Evolutionary conservation across 2,888 invertebrate genomes (phyloP).

Genomic region (Ochropacha duplaris): DNA sequence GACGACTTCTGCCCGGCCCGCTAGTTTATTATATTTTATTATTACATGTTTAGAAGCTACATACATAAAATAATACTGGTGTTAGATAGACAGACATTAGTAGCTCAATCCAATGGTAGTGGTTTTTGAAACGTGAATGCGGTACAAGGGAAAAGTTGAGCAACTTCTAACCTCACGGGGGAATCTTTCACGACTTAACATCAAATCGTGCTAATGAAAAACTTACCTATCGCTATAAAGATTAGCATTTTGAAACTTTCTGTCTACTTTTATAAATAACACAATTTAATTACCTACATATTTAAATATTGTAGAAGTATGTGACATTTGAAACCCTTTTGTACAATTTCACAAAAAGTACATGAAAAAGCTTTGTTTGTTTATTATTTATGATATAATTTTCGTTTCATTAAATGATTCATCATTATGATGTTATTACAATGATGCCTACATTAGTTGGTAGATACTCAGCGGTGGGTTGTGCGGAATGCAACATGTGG

Average conservation of each 20-base stretch:
- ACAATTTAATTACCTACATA: not conserved
- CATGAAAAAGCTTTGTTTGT: too few relatives aligned
- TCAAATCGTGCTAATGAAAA: constrained; percentile 34
- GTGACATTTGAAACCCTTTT: too few relatives aligned
- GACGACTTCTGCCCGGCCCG: too few relatives aligned
- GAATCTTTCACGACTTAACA: constrained; percentile 46
- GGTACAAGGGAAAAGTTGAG: constrained; percentile 29
- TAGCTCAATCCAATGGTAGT: constrained; percentile 9
- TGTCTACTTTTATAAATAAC: constrained; percentile 9
- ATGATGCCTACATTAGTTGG: constrained; percentile 15
- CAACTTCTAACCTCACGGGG: constrained; percentile 40
- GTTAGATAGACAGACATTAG: not conserved
- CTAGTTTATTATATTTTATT: too few relatives aligned
- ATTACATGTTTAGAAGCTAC: too few relatives aligned
- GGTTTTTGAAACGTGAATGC: constrained; percentile 26
- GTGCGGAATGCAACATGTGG: constrained; percentile 22
- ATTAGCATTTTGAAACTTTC: constrained; percentile 16
- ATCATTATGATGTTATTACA: constrained; percentile 28
- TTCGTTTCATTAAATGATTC: constrained; percentile 30
- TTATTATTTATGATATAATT: constrained; percentile 8
- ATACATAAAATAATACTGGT: too few relatives aligned
- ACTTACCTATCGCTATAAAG: constrained; percentile 16
- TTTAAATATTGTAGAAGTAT: not conserved
- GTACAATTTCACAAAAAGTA: too few relatives aligned
- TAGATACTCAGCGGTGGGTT: constrained; percentile 25